phyloP scores from a whole-genome alignment of 2,113 vertebrate genomes.

The Centropristis striata region DNA sequence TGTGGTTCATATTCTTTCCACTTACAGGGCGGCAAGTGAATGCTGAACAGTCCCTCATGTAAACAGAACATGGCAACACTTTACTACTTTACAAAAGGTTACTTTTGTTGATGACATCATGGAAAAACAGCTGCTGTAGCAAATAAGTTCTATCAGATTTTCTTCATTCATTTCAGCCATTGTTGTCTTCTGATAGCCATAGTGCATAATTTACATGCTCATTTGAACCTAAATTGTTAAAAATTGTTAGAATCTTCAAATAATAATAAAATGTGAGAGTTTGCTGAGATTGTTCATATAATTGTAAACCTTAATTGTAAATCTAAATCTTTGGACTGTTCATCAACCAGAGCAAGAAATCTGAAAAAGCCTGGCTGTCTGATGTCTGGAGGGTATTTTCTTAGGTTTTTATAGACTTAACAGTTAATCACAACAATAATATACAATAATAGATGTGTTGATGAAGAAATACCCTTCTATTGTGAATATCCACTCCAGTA shows the following conservation, averaged over 20 bases:
- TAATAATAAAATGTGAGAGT: too few relatives aligned
- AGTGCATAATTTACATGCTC: not conserved
- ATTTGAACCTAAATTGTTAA: not conserved
- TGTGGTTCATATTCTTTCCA: not conserved
- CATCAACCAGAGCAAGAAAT: not conserved
- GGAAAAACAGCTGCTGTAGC: not conserved
- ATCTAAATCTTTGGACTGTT: not conserved
- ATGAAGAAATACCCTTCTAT: too few relatives aligned
- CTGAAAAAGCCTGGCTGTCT: not conserved
- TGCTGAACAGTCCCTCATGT: not conserved
- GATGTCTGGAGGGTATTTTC: not conserved
- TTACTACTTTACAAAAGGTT: not conserved
- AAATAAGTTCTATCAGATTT: too few relatives aligned
- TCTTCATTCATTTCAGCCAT: not conserved
- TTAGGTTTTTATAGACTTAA: not conserved
- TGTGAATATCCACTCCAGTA: too few relatives aligned
- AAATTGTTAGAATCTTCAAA: not conserved
- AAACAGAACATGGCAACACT: not conserved
- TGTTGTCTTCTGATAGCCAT: not conserved
- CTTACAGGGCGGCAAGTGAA: not conserved
- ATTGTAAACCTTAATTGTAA: not conserved
- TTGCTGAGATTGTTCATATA: not conserved
- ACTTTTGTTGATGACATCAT: not conserved
- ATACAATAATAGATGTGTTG: too few relatives aligned
- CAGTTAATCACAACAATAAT: not conserved